Percentiles rank a stretch among this genome's conserved stretches.
Conservation (phyloP, 2,888 invertebrate genomes). For the Petrolisthes cinctipes region DNA sequence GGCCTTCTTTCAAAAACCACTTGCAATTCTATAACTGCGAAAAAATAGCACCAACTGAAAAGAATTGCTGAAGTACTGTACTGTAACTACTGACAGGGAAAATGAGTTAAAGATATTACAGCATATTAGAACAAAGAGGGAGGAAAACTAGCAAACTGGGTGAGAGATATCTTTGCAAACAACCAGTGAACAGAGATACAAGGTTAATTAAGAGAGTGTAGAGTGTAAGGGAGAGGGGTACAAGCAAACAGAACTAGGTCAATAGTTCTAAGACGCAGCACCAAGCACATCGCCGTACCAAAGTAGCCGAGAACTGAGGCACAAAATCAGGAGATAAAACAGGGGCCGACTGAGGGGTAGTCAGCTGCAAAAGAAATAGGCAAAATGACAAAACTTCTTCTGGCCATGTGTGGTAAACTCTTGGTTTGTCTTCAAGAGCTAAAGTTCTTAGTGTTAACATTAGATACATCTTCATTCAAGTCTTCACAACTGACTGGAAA, state of each 20-base stretch:
- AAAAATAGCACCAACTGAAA: constrained; percentile 1
- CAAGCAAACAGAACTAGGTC: constrained; percentile 43
- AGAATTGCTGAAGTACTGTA: not conserved
- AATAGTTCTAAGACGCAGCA: constrained; percentile 39
- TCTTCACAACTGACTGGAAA: too few species aligned
- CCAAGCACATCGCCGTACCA: constrained; percentile 63
- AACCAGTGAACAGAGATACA: not conserved
- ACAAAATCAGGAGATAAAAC: constrained; percentile 72
- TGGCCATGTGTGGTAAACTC: not conserved
- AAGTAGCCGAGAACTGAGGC: constrained; percentile 70
- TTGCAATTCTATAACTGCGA: not conserved
- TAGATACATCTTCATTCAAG: not conserved
- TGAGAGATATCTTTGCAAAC: constrained; percentile 7
- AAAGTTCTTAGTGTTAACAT: not conserved
- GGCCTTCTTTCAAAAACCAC: not conserved
- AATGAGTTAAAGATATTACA: not conserved
- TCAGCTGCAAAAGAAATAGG: constrained; percentile 69
- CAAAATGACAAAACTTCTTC: constrained; percentile 26
- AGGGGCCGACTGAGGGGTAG: constrained; percentile 73
- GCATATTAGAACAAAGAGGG: not conserved
- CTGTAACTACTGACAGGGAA: not conserved
- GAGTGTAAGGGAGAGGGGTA: constrained; percentile 19
- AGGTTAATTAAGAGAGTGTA: constrained; percentile 7
- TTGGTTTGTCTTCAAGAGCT: not conserved
- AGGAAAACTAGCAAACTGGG: constrained; percentile 6